These are phyloP conservation scores for Macquaria ambigua DNA, from an alignment of 2,113 vertebrate genomes.

Conservation along the genomic window DNA sequence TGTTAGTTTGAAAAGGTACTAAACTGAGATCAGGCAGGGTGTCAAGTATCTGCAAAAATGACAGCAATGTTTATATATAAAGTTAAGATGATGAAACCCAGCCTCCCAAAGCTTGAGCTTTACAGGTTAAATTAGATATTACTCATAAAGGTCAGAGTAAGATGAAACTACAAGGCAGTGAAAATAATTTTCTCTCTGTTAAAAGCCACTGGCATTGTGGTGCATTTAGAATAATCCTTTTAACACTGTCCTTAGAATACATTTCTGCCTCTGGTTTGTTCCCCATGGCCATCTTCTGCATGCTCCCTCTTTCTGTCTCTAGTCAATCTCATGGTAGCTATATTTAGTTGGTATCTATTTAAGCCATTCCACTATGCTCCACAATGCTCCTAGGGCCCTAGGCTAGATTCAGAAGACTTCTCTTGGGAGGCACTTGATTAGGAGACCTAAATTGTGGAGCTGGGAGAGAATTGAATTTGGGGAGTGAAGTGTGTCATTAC, in stretches of 20 bases:
- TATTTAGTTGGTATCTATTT: slow-evolving; percentile 84
- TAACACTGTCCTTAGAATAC: slow-evolving; percentile 36
- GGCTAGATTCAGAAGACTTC: slow-evolving; percentile 78
- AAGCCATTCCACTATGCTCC: slow-evolving; percentile 78
- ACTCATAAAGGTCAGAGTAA: neutral
- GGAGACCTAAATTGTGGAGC: slow-evolving; percentile 83
- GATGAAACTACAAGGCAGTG: neutral
- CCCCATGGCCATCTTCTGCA: slow-evolving; percentile 43
- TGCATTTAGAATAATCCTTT: slow-evolving; percentile 38
- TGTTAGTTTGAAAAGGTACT: neutral
- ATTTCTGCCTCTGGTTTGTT: slow-evolving; percentile 38
- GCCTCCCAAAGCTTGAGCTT: neutral
- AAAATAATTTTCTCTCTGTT: neutral
- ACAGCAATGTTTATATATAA: neutral
- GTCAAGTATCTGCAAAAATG: neutral
- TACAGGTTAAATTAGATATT: neutral
- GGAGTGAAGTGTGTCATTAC: slow-evolving; percentile 81
- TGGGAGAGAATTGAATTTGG: slow-evolving; percentile 75
- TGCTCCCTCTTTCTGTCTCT: slow-evolving; percentile 60
- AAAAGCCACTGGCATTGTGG: neutral
- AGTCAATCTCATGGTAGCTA: slow-evolving; percentile 75
- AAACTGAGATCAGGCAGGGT: neutral
- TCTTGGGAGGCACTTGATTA: slow-evolving; percentile 81
- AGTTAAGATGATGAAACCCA: neutral
- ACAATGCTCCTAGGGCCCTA: slow-evolving; percentile 79